These are phyloP conservation scores for Epirrita christyi DNA, from an alignment of 2,888 invertebrate species.

Conservation along the genomic window DNA sequence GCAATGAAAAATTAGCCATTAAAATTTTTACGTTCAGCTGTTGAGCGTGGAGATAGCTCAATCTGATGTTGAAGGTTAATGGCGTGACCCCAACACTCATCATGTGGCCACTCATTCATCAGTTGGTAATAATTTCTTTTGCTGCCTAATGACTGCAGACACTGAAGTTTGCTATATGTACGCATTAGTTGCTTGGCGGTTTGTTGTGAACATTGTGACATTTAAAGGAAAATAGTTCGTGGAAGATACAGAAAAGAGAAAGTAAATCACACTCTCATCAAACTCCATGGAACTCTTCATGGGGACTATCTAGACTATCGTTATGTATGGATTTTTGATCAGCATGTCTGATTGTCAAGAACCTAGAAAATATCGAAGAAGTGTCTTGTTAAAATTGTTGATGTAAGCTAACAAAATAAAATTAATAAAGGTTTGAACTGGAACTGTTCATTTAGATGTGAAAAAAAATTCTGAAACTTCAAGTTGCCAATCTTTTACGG, in stretches of 20 bases:
- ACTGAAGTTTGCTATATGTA: conserved; percentile 23
- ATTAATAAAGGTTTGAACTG: background rate
- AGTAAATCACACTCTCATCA: background rate
- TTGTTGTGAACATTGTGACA: conserved; percentile 34
- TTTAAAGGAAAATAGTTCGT: conserved; percentile 16
- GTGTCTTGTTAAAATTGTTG: no score
- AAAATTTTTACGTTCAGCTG: conserved; percentile 33
- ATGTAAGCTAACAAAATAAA: no score
- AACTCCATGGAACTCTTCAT: no score
- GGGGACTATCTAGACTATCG: no score
- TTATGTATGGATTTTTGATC: no score
- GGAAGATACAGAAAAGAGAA: background rate
- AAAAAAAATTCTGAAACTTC: background rate
- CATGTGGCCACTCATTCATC: conserved; percentile 38
- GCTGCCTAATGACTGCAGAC: conserved; percentile 33
- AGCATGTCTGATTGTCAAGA: no score
- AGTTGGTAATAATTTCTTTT: conserved; percentile 36
- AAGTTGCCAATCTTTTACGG: background rate
- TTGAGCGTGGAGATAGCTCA: conserved; percentile 28
- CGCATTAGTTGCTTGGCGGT: conserved; percentile 22
- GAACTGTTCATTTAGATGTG: no score
- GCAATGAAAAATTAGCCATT: conserved; percentile 33
- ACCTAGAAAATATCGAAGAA: no score
- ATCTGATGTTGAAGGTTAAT: conserved; percentile 49
- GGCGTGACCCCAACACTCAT: conserved; percentile 47